Percentiles rank a stretch among this genome's conserved stretches.
Conservation (phyloP, 2,113 vertebrate genomes). For the Hydropotes inermis region DNA sequence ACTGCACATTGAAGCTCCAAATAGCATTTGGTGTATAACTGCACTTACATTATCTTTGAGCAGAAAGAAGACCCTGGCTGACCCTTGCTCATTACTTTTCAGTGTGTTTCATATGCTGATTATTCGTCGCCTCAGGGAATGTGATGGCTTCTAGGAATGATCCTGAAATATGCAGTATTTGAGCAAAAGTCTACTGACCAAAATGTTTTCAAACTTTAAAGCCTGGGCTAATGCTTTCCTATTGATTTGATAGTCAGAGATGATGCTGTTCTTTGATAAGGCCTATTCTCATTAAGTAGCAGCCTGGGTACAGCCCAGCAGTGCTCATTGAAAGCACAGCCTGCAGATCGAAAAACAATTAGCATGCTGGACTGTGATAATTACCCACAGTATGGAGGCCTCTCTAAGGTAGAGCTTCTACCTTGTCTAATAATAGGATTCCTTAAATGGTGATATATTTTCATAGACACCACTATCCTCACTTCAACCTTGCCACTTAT, state of each 20-base stretch:
- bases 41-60: not conserved
- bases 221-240: conserved; percentile 11
- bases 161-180: conserved; percentile 16
- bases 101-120: not conserved
- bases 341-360: conserved; percentile 85
- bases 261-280: conserved; percentile 73
- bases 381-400: conserved; percentile 82
- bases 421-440: conserved; percentile 83
- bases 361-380: conserved; percentile 84
- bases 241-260: conserved; percentile 33
- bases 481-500: conserved; percentile 79
- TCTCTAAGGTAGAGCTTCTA: conserved; percentile 77
- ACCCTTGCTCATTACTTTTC: not conserved
- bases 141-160: not conserved
- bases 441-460: conserved; percentile 81
- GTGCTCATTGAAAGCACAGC: conserved; percentile 73
- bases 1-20: not conserved
- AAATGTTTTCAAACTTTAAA: conserved; percentile 51
- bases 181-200: not conserved
- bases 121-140: not conserved
- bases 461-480: conserved; percentile 66
- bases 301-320: conserved; percentile 52
- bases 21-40: not conserved
- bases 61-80: not conserved
- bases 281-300: conserved; percentile 72